A percentile compares a stretch with the other conserved stretches of the same genome.
Evolutionary conservation across 2,797 vertebrate genomes (phyloP).

Genomic region (Dipus sagitta): DNA sequence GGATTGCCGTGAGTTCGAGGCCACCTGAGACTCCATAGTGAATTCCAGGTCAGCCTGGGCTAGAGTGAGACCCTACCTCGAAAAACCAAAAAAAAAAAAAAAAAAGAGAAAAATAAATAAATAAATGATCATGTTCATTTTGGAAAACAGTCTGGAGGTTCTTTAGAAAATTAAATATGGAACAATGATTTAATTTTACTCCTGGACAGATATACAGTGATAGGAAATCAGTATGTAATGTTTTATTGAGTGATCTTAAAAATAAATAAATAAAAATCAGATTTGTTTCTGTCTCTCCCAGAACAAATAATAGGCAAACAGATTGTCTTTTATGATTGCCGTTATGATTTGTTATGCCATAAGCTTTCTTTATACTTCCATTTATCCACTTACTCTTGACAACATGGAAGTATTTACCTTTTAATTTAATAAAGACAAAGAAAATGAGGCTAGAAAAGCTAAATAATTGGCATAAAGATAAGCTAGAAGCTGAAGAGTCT

Average conservation of each 20-base stretch:
- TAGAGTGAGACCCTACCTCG: too few species aligned
- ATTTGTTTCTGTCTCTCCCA: neutral
- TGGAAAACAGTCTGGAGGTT: neutral
- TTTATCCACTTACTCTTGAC: slow-evolving; percentile 42
- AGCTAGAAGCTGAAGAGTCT: neutral
- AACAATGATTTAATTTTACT: neutral
- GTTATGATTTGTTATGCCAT: slow-evolving; percentile 4
- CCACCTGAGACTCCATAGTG: too few species aligned
- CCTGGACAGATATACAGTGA: neutral
- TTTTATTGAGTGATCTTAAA: slow-evolving; percentile 10
- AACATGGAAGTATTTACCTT: neutral
- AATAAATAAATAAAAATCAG: neutral
- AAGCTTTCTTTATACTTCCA: neutral
- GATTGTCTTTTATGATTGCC: neutral
- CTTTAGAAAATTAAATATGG: too few species aligned
- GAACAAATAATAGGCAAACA: neutral
- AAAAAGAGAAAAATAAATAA: too few species aligned
- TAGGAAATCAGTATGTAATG: neutral
- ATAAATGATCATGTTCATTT: too few species aligned
- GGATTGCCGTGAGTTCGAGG: too few species aligned
- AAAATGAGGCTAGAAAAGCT: neutral
- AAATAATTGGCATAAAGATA: neutral
- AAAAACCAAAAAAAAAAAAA: too few species aligned
- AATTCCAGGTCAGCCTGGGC: too few species aligned
- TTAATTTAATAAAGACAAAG: slow-evolving; percentile 37